Base-by-base conservation (phyloP, 2,113 vertebrate species). In the Ahaetulla prasina region DNA sequence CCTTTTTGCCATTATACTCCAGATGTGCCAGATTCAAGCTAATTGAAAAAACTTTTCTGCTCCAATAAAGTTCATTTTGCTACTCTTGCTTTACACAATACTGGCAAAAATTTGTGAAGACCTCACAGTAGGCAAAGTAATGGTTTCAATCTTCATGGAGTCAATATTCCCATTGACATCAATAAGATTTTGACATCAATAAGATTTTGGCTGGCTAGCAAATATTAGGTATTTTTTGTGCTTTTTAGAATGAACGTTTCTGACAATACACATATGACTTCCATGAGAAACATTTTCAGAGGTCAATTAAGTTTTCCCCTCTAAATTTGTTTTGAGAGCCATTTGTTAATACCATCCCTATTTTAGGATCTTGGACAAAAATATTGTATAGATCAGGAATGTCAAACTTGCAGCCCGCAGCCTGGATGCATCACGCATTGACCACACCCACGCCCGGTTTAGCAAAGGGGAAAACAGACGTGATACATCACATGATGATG, bases 141-240 rank as follows among this genome's bases (percentile, higher is more conserved):
- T 91, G 85, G 27, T 23, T 45, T 90, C 2, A 18, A 50, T 89
- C 92, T 94, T 95, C 89, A 94, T 50, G 16, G 90, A 91, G 95
- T 88, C 57, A 96, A 94, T 95, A 91, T 94, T 95, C 89, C 39
- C 89, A 89, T 52, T 96, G 95, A 97, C 85, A 10, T 96, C 95
- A 96, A 93, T 94, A 90, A 93, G 93, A 95, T 22, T 94, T 94
- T 85, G 95, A 97, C 84, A 10, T 96, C 94, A 96, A 93, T 94
- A 90, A 93, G 93, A 95, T 14, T 94, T 94, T 85, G 95, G 93
- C 93, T 94, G 50, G 93, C 89, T 94, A 92, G 91, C 93, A 94
- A 96, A 93, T 89, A 90, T 87, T 93, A 93, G 63, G 90, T 95
- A 92, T 89, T 95, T 89, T 88, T 93, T 89, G 93, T 74, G 52